These are phyloP conservation scores for Apogon talboti DNA, from an alignment of 2,797 vertebrate species.

Conservation along the genomic window DNA sequence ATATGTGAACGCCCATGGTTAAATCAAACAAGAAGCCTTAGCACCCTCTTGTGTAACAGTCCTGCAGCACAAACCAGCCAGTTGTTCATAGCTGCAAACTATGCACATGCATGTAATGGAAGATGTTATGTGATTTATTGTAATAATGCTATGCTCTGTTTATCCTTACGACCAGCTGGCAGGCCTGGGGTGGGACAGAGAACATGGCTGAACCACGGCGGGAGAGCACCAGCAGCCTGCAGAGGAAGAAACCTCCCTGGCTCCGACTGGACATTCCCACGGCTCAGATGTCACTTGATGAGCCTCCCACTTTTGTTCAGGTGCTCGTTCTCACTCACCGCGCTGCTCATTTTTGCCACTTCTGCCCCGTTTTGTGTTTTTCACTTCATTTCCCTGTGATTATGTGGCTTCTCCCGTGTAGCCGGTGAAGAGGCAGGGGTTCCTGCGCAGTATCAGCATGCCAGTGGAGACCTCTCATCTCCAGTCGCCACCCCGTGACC, in stretches of 20 bases:
- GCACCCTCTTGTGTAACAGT: conserved; percentile 65
- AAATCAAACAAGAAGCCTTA: conserved; percentile 31
- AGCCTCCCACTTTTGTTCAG: conserved; percentile 88
- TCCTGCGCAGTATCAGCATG: conserved; percentile 95
- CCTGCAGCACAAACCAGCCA: conserved; percentile 22
- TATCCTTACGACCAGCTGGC: conserved; percentile 76
- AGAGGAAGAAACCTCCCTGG: conserved; percentile 98
- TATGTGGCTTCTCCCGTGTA: conserved; percentile 48
- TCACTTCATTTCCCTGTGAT: neutral
- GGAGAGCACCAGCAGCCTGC: conserved; percentile 96
- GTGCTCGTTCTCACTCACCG: conserved; percentile 67
- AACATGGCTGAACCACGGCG: conserved; percentile 91
- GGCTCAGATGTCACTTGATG: conserved; percentile 83
- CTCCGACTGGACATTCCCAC: conserved; percentile 94
- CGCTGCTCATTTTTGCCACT: neutral
- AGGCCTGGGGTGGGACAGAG: conserved; percentile 75
- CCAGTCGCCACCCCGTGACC: conserved; percentile 85
- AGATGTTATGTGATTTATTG: conserved; percentile 4
- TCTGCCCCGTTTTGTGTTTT: neutral
- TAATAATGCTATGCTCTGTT: neutral
- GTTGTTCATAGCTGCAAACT: conserved; percentile 9
- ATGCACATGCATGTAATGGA: neutral
- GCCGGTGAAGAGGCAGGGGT: conserved; percentile 90
- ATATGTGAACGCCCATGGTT: conserved; percentile 26
- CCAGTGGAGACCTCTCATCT: conserved; percentile 89